Conservation (phyloP, 2,113 vertebrate species). For the Pseudorhombus dupliciocellatus region DNA sequence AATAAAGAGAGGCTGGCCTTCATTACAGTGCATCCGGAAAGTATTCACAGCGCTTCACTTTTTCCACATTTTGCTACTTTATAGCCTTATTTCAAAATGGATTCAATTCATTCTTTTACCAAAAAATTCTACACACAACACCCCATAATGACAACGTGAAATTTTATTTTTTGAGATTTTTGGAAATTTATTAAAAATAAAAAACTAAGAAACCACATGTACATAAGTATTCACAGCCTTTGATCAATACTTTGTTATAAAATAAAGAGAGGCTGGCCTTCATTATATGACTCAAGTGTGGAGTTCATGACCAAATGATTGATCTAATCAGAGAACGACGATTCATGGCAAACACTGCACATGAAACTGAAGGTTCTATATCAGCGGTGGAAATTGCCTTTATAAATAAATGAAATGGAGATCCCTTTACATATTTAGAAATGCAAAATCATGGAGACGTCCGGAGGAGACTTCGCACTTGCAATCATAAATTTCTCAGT, state of each 20-base stretch:
- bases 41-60: too few relatives aligned
- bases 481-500: conserved; percentile 25
- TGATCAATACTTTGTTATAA: too few relatives aligned
- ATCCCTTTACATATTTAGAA: conserved; percentile 40
- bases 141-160: too few relatives aligned
- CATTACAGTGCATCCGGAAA: too few relatives aligned
- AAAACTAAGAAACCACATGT: too few relatives aligned
- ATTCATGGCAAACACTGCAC: conserved; percentile 59
- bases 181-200: too few relatives aligned
- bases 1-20: conserved; percentile 59
- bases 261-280: conserved; percentile 59
- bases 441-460: conserved; percentile 11
- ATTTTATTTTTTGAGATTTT: too few relatives aligned
- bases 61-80: too few relatives aligned
- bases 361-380: conserved; percentile 49
- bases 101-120: too few relatives aligned
- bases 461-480: conserved; percentile 18
- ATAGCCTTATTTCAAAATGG: too few relatives aligned
- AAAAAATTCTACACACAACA: too few relatives aligned
- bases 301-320: conserved; percentile 67
- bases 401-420: conserved; percentile 57
- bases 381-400: conserved; percentile 49
- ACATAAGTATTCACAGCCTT: too few relatives aligned
- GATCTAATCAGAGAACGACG: conserved; percentile 52
- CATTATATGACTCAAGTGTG: conserved; percentile 51